A percentile compares a stretch with the other conserved stretches of the same genome.
Conservation (phyloP, 2,113 vertebrate species). For the Gobio gobio region DNA sequence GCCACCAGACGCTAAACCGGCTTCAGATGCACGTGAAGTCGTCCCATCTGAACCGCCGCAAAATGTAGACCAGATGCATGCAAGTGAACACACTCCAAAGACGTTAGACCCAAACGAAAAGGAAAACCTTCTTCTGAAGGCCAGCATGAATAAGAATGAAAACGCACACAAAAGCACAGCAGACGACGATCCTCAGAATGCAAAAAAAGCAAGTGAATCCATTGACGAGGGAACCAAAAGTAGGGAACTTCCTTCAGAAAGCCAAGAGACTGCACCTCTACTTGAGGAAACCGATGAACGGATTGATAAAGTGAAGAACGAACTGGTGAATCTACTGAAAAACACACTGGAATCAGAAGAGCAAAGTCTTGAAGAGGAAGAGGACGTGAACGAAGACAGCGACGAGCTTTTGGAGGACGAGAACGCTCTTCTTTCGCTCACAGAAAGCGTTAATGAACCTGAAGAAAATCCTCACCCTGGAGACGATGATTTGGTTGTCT, state of each 20-base stretch:
- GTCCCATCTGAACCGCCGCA: background rate
- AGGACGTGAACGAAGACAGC: slow-evolving; percentile 29
- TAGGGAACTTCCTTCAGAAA: background rate
- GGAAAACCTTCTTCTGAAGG: slow-evolving; percentile 10
- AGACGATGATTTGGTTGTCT: background rate
- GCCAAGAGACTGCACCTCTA: background rate
- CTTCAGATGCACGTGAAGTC: slow-evolving; percentile 46
- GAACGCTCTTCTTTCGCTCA: slow-evolving; percentile 76
- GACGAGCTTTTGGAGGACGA: slow-evolving; percentile 86
- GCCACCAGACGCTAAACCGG: background rate
- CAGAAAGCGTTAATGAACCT: background rate
- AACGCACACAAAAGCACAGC: background rate
- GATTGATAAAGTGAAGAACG: slow-evolving; percentile 40
- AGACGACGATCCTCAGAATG: background rate
- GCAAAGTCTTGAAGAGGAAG: slow-evolving; percentile 3
- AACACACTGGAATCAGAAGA: slow-evolving; percentile 54
- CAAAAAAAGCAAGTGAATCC: background rate
- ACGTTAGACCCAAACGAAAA: slow-evolving; percentile 31
- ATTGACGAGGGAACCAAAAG: background rate
- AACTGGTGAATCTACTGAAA: slow-evolving; percentile 30
- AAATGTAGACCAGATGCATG: background rate
- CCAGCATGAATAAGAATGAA: background rate
- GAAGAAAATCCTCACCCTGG: slow-evolving; percentile 15
- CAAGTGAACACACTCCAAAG: background rate
- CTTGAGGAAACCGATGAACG: slow-evolving; percentile 17